phyloP scores from a whole-genome alignment of 2,797 vertebrate genomes.

The Anas acuta region DNA sequence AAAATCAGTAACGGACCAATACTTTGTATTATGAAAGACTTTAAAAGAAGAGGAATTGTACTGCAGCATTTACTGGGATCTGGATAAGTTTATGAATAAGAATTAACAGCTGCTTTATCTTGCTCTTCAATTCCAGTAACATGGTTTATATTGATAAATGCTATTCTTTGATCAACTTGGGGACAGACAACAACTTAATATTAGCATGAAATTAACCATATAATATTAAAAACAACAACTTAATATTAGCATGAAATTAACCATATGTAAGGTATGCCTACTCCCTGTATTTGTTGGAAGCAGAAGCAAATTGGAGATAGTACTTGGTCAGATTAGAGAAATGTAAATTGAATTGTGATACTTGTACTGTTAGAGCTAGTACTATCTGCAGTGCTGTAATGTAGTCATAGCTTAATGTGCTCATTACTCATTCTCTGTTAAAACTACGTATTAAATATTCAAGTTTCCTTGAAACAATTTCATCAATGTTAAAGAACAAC shows the following conservation, averaged over 20 bases:
- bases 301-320: background rate
- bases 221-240: background rate
- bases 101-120: background rate
- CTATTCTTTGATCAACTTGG: background rate
- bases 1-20: background rate
- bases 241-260: background rate
- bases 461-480: background rate
- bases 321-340: background rate
- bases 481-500: background rate
- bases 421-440: background rate
- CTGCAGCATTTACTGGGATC: background rate
- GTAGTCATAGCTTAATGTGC: background rate
- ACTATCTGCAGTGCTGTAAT: background rate
- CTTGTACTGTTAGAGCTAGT: background rate
- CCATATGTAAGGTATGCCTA: background rate
- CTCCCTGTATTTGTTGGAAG: background rate
- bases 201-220: background rate
- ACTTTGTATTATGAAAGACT: background rate
- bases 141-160: background rate
- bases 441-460: background rate
- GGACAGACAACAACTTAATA: background rate
- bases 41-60: rapidly evolving
- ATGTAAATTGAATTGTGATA: background rate
- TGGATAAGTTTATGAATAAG: background rate
- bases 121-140: background rate